phyloP scores from a whole-genome alignment of 1,140 invertebrate species.

The Alviniconcha marisindica region DNA sequence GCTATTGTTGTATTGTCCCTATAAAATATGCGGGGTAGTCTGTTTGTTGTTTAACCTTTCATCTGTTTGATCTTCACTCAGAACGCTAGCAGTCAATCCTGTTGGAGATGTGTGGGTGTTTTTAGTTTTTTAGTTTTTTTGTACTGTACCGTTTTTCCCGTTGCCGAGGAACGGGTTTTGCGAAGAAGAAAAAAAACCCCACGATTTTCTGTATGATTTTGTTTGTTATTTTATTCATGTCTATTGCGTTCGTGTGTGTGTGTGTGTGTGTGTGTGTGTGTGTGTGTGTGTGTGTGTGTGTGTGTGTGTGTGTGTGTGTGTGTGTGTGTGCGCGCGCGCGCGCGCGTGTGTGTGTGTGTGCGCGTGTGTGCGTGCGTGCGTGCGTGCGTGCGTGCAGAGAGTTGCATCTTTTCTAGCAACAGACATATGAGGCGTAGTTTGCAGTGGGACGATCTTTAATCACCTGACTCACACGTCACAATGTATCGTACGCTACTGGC shows the following conservation, averaged over 20 bases:
- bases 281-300: conserved; percentile 20
- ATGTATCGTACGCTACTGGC: too few relatives aligned
- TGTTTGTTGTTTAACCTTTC: too few relatives aligned
- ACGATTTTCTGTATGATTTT: background rate
- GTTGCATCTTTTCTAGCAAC: background rate
- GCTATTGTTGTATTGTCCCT: too few relatives aligned
- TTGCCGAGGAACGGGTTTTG: background rate
- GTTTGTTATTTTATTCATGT: background rate
- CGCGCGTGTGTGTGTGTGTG: background rate
- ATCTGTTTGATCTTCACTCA: too few relatives aligned
- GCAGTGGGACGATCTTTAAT: too few relatives aligned
- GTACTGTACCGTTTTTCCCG: background rate
- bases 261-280: conserved; percentile 34
- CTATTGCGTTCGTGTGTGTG: background rate
- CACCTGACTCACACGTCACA: too few relatives aligned
- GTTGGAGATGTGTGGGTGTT: background rate
- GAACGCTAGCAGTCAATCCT: too few relatives aligned
- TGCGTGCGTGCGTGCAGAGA: conserved; percentile 6
- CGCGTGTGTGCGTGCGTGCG: conserved; percentile 20
- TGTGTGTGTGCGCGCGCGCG: conserved; percentile 14
- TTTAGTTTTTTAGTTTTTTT: background rate
- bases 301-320: conserved; percentile 27
- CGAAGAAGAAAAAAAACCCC: background rate
- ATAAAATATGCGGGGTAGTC: too few relatives aligned
- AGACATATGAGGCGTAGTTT: too few relatives aligned